Percentiles rank a stretch among this genome's conserved stretches.
Conservation (phyloP, 1,140 invertebrate genomes). For the Bombus sylvicola region DNA sequence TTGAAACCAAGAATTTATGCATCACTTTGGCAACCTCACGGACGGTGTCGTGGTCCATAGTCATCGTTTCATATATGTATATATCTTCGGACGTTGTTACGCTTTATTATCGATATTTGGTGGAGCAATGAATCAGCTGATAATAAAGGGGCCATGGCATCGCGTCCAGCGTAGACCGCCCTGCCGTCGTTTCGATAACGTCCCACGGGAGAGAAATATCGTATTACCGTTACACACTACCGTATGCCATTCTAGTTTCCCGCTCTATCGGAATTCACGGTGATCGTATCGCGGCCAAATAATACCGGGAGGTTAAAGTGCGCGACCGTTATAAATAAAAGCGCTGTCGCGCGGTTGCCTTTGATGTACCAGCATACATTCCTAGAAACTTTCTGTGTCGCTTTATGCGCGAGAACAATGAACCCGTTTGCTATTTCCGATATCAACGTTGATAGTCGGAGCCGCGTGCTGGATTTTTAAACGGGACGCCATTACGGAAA, state of each 20-base stretch:
- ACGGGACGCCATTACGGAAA: not conserved
- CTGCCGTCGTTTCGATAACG: slow-evolving; percentile 34
- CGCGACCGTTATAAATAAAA: not conserved
- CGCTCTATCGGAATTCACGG: slow-evolving; percentile 29
- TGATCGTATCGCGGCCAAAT: slow-evolving; percentile 27
- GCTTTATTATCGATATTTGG: slow-evolving; percentile 35
- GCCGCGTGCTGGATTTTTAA: too few species aligned
- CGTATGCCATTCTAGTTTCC: slow-evolving; percentile 22
- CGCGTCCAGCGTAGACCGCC: not conserved
- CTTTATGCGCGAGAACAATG: not conserved
- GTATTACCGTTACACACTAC: slow-evolving; percentile 34
- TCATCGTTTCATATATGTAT: too few species aligned
- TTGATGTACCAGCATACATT: not conserved
- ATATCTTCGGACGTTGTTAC: not conserved
- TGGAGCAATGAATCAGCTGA: slow-evolving; percentile 26
- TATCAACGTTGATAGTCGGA: not conserved
- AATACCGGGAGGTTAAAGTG: not conserved
- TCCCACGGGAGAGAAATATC: slow-evolving; percentile 47
- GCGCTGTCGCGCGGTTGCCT: not conserved
- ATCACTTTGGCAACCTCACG: not conserved
- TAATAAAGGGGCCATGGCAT: slow-evolving; percentile 10
- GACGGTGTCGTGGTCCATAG: too few species aligned
- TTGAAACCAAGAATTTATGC: not conserved
- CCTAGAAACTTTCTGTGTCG: not conserved
- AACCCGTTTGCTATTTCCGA: not conserved